Base-by-base conservation (phyloP, 2,113 vertebrate genomes). In the Cyphomyrus discorhynchus region DNA sequence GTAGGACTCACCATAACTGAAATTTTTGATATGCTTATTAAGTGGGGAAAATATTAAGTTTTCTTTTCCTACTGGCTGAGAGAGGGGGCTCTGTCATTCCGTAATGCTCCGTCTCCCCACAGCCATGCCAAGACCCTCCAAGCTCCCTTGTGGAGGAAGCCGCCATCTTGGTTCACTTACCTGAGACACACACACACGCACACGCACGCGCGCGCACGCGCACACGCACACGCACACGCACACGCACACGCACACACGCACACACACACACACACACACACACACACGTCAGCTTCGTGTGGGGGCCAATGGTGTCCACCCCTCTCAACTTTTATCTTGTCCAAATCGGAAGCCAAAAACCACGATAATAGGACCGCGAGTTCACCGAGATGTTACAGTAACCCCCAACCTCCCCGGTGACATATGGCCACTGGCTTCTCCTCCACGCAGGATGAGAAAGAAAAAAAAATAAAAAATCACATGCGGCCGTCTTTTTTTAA, bases 401-500 rank as follows among this genome's bases (percentile, higher is more conserved):
- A 24, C 6, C 49, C 85, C n/a, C 45, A 66, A 19, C 35, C 62
- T 27, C 19, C 58, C 19, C 15, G 7, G 56, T 62, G 31, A 21
- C 77, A 82, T 7, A 35, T 80, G 31, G 24, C 45, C 39, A 19
- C 47, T 50, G 45, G 46, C 70, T n/a, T 58, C 58, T 46, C 21
- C 87, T 45, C n/a, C 39, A 45, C 17, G 39, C 87, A 11, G 42
- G 10, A 83, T 90, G 80, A 15, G 50, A 52, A 58, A 87, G 92
- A 91, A 90, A 90, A 87, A 70, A 35, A 74, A 90, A 86, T 91
- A 90, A 93, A 87, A 80, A 80, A 21, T 83, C 47, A 82, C 39
- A 89, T 90, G 90, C 89, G 87, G 56, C 87, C 88, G 77, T 62
- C 50, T 90, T 86, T 93, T 91, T 83, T 62, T 88, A 86, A 91